These are phyloP conservation scores for Cavia aperea DNA, from an alignment of 2,113 vertebrate species.

Conservation along the genomic window DNA sequence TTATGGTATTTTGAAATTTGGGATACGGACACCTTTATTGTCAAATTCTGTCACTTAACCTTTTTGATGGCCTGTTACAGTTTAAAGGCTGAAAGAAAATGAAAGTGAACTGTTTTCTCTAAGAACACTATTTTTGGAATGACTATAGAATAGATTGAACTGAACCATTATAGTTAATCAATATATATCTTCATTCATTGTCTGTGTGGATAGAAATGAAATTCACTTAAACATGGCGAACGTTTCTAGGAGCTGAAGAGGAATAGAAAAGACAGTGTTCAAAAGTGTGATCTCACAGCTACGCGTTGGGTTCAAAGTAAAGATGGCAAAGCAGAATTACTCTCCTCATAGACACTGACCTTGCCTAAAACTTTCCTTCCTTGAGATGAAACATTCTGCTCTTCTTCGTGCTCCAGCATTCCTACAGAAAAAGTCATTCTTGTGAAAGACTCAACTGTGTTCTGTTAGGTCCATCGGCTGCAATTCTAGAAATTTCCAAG, in stretches of 20 bases:
- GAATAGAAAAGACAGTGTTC: background rate
- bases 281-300: background rate
- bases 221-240: conserved; percentile 20
- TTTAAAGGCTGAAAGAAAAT: conserved; percentile 42
- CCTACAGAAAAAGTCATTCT: background rate
- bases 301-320: background rate
- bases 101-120: conserved; percentile 51
- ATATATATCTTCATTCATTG: conserved; percentile 27
- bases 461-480: background rate
- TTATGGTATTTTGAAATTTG: conserved; percentile 35
- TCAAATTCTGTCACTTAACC: background rate
- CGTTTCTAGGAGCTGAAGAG: background rate
- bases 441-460: background rate
- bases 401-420: background rate
- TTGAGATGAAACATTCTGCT: background rate
- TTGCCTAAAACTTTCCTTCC: conserved; percentile 24
- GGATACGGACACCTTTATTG: background rate
- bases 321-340: background rate
- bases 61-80: conserved; percentile 22
- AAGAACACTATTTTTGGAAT: conserved; percentile 28
- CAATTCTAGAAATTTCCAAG: background rate
- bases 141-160: background rate
- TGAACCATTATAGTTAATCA: background rate
- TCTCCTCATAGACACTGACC: background rate
- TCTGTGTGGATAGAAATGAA: conserved; percentile 16